These are phyloP conservation scores for Nemotelus nigrinus DNA, from an alignment of 2,888 invertebrate genomes.

Conservation along the genomic window DNA sequence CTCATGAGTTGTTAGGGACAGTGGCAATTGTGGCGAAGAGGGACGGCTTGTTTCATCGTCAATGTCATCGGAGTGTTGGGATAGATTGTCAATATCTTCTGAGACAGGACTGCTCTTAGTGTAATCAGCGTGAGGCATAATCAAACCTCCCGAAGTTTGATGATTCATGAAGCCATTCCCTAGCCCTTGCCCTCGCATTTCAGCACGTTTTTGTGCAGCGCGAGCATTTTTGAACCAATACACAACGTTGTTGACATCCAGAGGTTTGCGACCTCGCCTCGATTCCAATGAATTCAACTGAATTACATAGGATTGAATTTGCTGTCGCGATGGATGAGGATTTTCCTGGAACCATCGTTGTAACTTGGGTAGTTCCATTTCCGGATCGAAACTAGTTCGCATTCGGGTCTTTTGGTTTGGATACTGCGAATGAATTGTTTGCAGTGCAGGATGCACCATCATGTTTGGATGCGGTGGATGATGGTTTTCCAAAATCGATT, in stretches of 20 bases:
- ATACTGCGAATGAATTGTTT: constrained; percentile 71
- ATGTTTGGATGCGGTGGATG: constrained; percentile 57
- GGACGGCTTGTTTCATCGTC: constrained; percentile 74
- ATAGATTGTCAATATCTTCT: constrained; percentile 73
- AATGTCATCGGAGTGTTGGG: constrained; percentile 75
- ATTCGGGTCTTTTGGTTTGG: constrained; percentile 91
- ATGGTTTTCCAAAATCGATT: constrained; percentile 55
- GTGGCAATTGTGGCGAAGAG: constrained; percentile 74
- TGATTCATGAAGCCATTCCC: constrained; percentile 63
- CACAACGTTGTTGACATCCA: constrained; percentile 95
- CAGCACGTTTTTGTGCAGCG: constrained; percentile 93
- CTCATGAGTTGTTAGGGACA: constrained; percentile 74
- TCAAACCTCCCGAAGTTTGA: constrained; percentile 67
- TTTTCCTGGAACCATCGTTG: constrained; percentile 98
- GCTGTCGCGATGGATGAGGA: constrained; percentile 95
- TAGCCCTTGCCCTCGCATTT: constrained; percentile 71
- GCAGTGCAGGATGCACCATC: constrained; percentile 77
- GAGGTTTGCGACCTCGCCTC: constrained; percentile 88
- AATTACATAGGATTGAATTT: constrained; percentile 94
- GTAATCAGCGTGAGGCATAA: constrained; percentile 71
- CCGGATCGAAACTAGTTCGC: constrained; percentile 97
- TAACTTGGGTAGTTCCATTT: constrained; percentile 93
- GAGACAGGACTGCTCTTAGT: constrained; percentile 72
- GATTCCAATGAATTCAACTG: constrained; percentile 94
- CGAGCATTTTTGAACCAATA: constrained; percentile 98